Evolutionary conservation across 2,113 vertebrate species (phyloP), one percentile per base, ranked within the genome.

Genomic region (Daubentonia madagascariensis): DNA sequence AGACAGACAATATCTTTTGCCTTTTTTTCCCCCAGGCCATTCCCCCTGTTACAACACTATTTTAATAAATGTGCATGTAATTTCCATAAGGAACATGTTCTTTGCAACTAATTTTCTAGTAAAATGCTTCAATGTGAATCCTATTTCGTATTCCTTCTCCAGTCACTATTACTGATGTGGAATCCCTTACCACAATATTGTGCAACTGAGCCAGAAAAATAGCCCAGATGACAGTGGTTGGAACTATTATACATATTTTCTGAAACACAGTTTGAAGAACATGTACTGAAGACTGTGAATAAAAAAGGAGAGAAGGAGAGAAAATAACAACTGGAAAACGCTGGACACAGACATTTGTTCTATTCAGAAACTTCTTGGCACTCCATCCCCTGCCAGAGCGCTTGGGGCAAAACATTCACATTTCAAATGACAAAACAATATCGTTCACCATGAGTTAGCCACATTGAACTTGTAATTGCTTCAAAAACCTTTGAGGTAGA

Each of bases 321-420:
- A 78, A 90, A 68, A 78, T 28, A 79, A 52, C 35, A 76, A 83
- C 2, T 37, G 12, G 20, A 91, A 96, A 95, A 45, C 50, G 30
- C 18, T 89, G 57, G 32, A 40, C 52, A 61, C 63, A 25, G 17
- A 35, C 81, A 73, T 40, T 70, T 85, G 65, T 54, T 63, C 91
- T 68, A 65, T 67, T 63, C 67, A 86, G 80, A 96, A 72, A 68
- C 85, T 97, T 78, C 45, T 89, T 79, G n/a, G 54, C 50, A 65
- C 86, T 81, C 75, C n/a, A 67, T 43, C 54, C 45, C 18, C 43
- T 88, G 20, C 9, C 68, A 90, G 25, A 96, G 52, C 10, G 32
- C 54, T 92, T 72, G 37, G 3, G 50, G 40, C 40, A 81, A 80
- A 70, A 11, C 12, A 57, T 78, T 23, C 80, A 50, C 89, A 70